Evolutionary conservation across 2,113 vertebrate genomes (phyloP).

Genomic region (Halcyon senegalensis): DNA sequence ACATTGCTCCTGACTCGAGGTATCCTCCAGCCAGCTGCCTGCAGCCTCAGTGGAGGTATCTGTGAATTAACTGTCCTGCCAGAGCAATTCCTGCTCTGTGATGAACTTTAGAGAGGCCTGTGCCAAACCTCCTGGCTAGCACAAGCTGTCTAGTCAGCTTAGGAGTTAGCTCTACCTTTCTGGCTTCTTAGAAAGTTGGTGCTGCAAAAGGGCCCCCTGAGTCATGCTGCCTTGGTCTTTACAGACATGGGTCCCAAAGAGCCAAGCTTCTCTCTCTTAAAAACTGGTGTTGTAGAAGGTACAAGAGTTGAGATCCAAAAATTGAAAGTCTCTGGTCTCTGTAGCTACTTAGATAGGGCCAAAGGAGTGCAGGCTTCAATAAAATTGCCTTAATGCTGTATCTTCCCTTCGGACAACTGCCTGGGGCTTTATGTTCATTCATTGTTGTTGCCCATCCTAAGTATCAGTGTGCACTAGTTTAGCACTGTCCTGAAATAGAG

Average conservation of each 20-base stretch:
- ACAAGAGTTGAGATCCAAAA: background rate
- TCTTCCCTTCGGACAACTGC: background rate
- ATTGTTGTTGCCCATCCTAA: background rate
- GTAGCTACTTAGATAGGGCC: background rate
- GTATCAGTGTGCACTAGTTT: background rate
- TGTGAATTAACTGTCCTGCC: background rate
- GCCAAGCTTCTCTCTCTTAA: background rate
- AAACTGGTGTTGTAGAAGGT: background rate
- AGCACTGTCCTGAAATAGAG: background rate
- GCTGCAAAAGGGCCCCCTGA: background rate
- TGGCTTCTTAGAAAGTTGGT: background rate
- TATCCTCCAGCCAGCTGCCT: slow-evolving; percentile 12
- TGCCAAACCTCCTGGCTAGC: slow-evolving; percentile 12
- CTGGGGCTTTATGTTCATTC: background rate
- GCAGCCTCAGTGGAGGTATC: background rate
- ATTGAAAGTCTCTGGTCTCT: background rate
- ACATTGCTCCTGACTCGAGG: slow-evolving; percentile 29
- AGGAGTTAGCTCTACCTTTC: background rate
- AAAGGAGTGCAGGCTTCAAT: background rate
- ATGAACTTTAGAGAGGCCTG: slow-evolving; percentile 5
- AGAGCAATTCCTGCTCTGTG: background rate
- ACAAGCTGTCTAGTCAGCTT: background rate
- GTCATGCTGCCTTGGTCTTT: background rate
- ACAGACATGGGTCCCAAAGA: background rate
- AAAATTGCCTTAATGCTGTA: background rate